Percentiles rank a stretch among this genome's conserved stretches.
phyloP scores from a whole-genome alignment of 2,888 invertebrate genomes.

The Leptopilina syphax region DNA sequence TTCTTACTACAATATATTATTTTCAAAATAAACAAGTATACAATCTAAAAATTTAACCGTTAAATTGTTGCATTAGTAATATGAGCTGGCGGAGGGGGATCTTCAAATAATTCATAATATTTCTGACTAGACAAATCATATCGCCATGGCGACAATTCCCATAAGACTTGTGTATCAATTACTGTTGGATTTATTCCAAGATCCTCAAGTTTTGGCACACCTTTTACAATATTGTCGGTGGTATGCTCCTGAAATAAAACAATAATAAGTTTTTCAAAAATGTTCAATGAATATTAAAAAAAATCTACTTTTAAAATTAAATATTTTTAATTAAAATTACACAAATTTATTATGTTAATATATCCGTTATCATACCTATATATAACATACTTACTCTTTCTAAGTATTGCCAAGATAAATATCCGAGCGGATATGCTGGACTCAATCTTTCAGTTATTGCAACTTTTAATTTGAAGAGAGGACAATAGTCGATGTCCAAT shows the following conservation, averaged over 20 bases:
- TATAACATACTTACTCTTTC: conserved; percentile 81
- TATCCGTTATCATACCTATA: too few species aligned
- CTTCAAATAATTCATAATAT: conserved; percentile 86
- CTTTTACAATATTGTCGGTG: conserved; percentile 82
- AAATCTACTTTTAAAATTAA: background rate
- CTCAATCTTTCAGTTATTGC: conserved; percentile 80
- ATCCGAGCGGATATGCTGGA: conserved; percentile 83
- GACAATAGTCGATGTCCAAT: conserved; percentile 83
- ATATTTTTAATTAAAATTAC: too few species aligned
- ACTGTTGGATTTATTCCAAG: conserved; percentile 87
- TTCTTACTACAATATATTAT: background rate
- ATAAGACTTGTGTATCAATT: conserved; percentile 90
- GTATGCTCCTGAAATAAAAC: conserved; percentile 82
- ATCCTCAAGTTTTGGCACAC: conserved; percentile 90
- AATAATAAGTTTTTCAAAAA: background rate
- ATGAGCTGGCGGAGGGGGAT: conserved; percentile 80
- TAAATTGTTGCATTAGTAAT: background rate
- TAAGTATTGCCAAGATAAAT: conserved; percentile 87
- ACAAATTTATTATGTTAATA: too few species aligned
- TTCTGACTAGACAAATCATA: conserved; percentile 85
- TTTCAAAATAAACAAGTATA: background rate
- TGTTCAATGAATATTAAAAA: background rate
- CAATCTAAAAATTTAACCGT: background rate
- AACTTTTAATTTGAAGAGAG: conserved; percentile 83
- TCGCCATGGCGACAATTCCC: conserved; percentile 87